Percentiles rank a stretch among this genome's conserved stretches.
These are phyloP conservation scores for Tipula lateralis DNA, from an alignment of 2,888 invertebrate genomes.

Conservation along the genomic window DNA sequence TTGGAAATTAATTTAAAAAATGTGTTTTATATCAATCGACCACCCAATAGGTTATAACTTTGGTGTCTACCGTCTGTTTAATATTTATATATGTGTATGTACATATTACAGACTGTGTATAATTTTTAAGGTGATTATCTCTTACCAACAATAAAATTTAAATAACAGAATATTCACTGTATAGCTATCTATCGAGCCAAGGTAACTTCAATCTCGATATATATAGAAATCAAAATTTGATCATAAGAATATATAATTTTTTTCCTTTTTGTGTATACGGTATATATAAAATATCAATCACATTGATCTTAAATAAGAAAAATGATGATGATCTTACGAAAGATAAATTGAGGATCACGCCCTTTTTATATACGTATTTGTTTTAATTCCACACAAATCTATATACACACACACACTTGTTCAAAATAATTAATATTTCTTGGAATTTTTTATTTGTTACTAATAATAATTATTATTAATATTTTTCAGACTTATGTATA, in stretches of 20 bases:
- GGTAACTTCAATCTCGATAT: not conserved
- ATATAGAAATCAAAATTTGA: not conserved
- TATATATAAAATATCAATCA: not conserved
- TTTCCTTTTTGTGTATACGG: not conserved
- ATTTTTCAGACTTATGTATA: not conserved
- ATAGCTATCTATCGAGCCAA: not conserved
- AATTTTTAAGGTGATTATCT: not conserved
- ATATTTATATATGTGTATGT: not conserved
- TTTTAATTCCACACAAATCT: not conserved
- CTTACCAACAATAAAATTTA: not conserved
- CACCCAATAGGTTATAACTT: not conserved
- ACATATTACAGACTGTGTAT: not conserved
- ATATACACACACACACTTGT: not conserved
- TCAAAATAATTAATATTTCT: constrained; percentile 9
- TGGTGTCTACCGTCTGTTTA: not conserved
- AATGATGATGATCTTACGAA: constrained; percentile 11
- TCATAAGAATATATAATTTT: not conserved
- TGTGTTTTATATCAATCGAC: not conserved
- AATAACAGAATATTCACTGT: constrained; percentile 7
- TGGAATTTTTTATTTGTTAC: constrained; percentile 6
- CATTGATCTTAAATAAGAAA: not conserved
- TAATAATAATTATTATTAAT: not conserved
- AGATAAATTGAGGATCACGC: constrained; percentile 20
- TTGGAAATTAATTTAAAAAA: not conserved
- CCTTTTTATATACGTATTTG: not conserved